Evolutionary conservation across 2,113 vertebrate species (phyloP).

Genomic region (Psephotus haematonotus): DNA sequence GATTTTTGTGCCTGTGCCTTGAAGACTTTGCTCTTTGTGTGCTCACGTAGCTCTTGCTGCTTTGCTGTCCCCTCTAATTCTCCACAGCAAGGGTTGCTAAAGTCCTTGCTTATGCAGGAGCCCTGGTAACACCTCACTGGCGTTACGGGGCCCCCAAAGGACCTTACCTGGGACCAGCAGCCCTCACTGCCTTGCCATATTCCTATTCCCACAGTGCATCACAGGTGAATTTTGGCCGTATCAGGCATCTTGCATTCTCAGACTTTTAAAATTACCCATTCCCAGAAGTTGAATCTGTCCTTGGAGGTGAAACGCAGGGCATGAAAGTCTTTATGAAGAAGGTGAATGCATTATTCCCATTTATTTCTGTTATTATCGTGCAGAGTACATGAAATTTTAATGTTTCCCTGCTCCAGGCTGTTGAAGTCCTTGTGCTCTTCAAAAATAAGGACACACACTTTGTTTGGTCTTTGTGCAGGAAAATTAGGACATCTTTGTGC

Average conservation of each 20-base stretch:
- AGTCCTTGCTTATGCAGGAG: neutral
- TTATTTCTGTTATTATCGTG: neutral
- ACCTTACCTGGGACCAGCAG: no score
- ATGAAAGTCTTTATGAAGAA: neutral
- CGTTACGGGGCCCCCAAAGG: neutral
- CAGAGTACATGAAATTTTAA: neutral
- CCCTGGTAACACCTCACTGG: neutral
- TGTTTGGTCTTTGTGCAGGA: neutral
- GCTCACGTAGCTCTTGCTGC: neutral
- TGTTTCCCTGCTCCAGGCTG: neutral
- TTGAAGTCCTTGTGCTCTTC: neutral
- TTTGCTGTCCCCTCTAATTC: neutral
- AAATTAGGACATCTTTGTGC: neutral
- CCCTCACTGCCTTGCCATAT: neutral
- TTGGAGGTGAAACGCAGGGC: neutral
- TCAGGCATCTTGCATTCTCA: neutral
- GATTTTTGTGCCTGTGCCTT: neutral
- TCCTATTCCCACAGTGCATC: neutral
- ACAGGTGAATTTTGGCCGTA: accelerated
- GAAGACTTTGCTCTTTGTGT: neutral
- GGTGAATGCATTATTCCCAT: neutral
- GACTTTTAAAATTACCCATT: neutral
- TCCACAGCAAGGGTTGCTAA: neutral
- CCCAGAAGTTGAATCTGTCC: neutral
- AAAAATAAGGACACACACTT: neutral